phyloP scores from a whole-genome alignment of 2,888 invertebrate genomes.

The Tipula unca region DNA sequence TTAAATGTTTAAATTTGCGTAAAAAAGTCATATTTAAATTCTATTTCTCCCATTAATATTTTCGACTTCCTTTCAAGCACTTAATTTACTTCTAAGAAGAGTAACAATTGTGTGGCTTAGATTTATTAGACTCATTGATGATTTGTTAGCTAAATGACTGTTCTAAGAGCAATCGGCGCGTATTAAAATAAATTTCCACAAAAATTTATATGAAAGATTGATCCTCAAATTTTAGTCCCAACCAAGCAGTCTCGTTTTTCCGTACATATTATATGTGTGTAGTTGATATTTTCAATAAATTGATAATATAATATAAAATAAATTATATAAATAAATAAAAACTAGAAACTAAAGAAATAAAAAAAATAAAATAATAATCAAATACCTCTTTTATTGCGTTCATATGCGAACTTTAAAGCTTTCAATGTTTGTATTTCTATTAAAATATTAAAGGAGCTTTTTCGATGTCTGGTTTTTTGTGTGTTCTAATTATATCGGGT shows the following conservation, averaged over 20 bases:
- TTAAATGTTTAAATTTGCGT: too few relatives aligned
- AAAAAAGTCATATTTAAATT: too few relatives aligned
- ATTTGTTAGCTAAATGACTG: not conserved
- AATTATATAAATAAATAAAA: not conserved
- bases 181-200: not conserved
- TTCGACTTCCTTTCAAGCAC: too few relatives aligned
- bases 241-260: not conserved
- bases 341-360: constrained; percentile 14
- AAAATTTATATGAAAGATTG: not conserved
- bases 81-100: too few relatives aligned
- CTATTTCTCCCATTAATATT: too few relatives aligned
- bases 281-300: not conserved
- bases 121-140: too few relatives aligned
- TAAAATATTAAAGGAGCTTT: not conserved
- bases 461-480: constrained; percentile 3
- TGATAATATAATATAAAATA: not conserved
- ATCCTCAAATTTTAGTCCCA: not conserved
- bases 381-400: constrained; percentile 16
- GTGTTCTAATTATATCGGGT: not conserved
- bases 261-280: not conserved
- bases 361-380: constrained; percentile 17
- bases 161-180: not conserved
- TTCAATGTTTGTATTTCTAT: not conserved
- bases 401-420: not conserved
- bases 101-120: too few relatives aligned